Percentiles rank a stretch among this genome's conserved stretches.
These are phyloP conservation scores for Danio choprae DNA, from an alignment of 2,797 vertebrate genomes.

Conservation along the genomic window DNA sequence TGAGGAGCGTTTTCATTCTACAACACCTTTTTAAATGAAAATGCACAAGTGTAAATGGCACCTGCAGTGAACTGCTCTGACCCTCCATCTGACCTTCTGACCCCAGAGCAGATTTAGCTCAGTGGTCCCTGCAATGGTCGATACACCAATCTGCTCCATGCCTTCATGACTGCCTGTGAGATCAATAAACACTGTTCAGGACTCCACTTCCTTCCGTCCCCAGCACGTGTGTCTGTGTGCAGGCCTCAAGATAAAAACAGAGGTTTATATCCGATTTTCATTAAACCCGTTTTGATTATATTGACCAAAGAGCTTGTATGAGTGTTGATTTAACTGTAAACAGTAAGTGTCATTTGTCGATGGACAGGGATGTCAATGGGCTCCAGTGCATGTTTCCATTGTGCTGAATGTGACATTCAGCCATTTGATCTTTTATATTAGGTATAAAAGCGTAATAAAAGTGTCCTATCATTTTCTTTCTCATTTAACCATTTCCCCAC, in stretches of 20 bases:
- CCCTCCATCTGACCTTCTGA: neutral
- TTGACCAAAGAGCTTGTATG: slow-evolving; percentile 9
- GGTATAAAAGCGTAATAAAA: neutral
- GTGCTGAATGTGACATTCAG: neutral
- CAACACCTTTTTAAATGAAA: too few relatives aligned
- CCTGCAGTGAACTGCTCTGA: slow-evolving; percentile 14
- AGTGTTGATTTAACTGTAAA: slow-evolving; percentile 1
- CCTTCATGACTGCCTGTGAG: slow-evolving; percentile 32
- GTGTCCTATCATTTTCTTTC: neutral
- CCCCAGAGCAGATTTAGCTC: slow-evolving; percentile 20
- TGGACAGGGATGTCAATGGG: neutral
- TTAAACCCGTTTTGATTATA: neutral
- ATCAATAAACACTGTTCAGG: slow-evolving; percentile 55
- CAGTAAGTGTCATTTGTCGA: neutral
- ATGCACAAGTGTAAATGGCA: too few relatives aligned
- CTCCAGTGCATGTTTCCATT: neutral
- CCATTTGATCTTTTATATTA: neutral
- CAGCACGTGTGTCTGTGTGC: slow-evolving; percentile 4
- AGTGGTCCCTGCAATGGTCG: slow-evolving; percentile 41
- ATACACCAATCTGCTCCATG: slow-evolving; percentile 52
- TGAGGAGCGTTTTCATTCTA: too few relatives aligned
- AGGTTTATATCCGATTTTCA: slow-evolving; percentile 5
- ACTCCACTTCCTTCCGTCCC: slow-evolving; percentile 30
- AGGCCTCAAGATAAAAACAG: neutral
- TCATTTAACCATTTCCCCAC: too few relatives aligned